Conservation (phyloP, 2,888 invertebrate species). For the Temnothorax rugatulus region DNA sequence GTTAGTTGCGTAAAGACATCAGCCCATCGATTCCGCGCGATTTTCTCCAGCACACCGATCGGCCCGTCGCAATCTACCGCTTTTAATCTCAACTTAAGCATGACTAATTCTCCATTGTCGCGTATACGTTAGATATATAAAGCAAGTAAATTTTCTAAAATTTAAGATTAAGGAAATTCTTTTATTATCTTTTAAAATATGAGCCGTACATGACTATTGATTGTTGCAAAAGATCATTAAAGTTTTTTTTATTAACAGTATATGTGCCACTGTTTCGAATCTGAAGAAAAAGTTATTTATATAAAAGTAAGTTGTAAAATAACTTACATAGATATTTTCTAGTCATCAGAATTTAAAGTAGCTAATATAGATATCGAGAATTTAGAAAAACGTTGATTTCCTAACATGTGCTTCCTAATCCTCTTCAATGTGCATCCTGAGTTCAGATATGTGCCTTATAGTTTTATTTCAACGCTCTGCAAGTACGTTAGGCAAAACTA, state of each 20-base stretch:
- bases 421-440: not conserved
- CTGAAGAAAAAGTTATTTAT: not conserved
- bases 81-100: slow-evolving; percentile 10
- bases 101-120: not conserved
- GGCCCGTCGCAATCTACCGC: not conserved
- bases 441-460: not conserved
- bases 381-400: not conserved
- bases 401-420: not conserved
- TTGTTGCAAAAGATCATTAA: not conserved
- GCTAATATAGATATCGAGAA: not conserved
- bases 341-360: not conserved
- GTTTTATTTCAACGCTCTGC: not conserved
- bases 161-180: not conserved
- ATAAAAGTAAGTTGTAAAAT: not conserved
- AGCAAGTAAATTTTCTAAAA: not conserved
- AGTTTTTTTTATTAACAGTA: not conserved
- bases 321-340: not conserved
- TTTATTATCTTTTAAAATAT: not conserved
- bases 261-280: not conserved
- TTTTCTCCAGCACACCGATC: slow-evolving; percentile 25
- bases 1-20: slow-evolving; percentile 36
- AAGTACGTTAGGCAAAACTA: not conserved
- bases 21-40: slow-evolving; percentile 25
- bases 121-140: not conserved
- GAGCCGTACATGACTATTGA: not conserved